Percentiles rank a stretch among this genome's conserved stretches.
Conservation (phyloP, 1,140 invertebrate species). For the Drosophila novamexicana region DNA sequence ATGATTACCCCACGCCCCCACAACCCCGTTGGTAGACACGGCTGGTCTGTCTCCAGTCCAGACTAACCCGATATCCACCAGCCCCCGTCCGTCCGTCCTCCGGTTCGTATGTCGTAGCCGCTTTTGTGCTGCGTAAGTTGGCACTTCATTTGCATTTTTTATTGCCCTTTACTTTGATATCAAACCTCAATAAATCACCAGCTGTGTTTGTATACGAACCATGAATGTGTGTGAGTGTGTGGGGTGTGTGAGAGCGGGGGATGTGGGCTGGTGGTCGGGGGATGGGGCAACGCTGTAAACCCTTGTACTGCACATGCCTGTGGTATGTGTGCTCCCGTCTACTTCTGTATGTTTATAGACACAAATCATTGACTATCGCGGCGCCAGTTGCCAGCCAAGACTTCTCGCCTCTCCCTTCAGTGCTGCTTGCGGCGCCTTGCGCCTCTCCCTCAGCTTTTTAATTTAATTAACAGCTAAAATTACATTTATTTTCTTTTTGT, state of each 20-base stretch:
- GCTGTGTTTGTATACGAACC: conserved; percentile 71
- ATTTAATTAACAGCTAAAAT: conserved; percentile 81
- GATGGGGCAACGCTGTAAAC: conserved; percentile 27
- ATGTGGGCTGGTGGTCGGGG: not conserved
- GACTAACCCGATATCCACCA: conserved; percentile 31
- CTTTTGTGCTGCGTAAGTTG: conserved; percentile 77
- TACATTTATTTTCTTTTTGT: conserved; percentile 63
- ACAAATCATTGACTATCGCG: conserved; percentile 79
- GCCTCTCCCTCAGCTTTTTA: conserved; percentile 44
- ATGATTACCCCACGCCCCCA: conserved; percentile 56
- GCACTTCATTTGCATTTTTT: conserved; percentile 83
- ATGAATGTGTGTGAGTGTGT: conserved; percentile 12
- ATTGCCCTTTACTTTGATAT: conserved; percentile 83
- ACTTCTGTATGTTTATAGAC: conserved; percentile 76
- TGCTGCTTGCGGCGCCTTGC: not conserved
- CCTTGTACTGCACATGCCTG: conserved; percentile 65
- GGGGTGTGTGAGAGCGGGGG: conserved; percentile 7
- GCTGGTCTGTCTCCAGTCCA: conserved; percentile 42
- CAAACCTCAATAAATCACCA: conserved; percentile 83
- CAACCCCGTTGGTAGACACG: conserved; percentile 10
- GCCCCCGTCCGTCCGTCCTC: not conserved
- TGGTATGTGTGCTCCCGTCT: conserved; percentile 57
- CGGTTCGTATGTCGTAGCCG: conserved; percentile 24
- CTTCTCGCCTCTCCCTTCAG: conserved; percentile 4
- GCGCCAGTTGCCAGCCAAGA: conserved; percentile 60